phyloP scores from a whole-genome alignment of 2,113 vertebrate species.

The Ophthalmolycus amberensis region DNA sequence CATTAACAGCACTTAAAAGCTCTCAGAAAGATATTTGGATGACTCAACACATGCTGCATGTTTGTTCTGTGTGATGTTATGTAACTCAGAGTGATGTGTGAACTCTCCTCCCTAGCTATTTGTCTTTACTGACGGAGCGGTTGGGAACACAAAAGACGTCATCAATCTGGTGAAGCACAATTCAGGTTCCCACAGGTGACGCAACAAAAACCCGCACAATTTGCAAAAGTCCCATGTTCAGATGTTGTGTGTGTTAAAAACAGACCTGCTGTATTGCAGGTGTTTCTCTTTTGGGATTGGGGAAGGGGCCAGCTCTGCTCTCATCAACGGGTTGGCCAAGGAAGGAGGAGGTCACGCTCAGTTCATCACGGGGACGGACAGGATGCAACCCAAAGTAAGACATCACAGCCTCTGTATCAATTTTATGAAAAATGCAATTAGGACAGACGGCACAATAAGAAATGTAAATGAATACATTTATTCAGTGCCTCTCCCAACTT shows the following conservation, averaged over 20 bases:
- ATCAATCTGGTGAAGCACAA: conserved; percentile 82
- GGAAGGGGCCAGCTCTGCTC: conserved; percentile 87
- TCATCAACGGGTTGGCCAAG: conserved; percentile 86
- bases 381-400: conserved; percentile 88
- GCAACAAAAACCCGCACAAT: not conserved
- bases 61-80: not conserved
- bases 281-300: conserved; percentile 92
- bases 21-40: not conserved
- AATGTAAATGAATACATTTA: no score
- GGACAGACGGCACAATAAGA: not conserved
- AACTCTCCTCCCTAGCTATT: conserved; percentile 82
- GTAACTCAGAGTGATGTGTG: not conserved
- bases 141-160: conserved; percentile 83
- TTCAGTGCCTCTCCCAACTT: no score
- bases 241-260: not conserved
- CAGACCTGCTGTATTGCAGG: conserved; percentile 63
- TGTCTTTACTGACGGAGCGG: conserved; percentile 91
- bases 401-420: not conserved
- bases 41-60: not conserved
- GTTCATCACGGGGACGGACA: conserved; percentile 86
- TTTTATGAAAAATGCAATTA: not conserved
- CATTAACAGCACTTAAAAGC: not conserved
- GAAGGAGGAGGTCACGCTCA: conserved; percentile 83
- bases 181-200: conserved; percentile 84
- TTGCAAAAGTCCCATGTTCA: not conserved